Conservation (phyloP, 2,797 vertebrate species). For the Amblyraja radiata region DNA sequence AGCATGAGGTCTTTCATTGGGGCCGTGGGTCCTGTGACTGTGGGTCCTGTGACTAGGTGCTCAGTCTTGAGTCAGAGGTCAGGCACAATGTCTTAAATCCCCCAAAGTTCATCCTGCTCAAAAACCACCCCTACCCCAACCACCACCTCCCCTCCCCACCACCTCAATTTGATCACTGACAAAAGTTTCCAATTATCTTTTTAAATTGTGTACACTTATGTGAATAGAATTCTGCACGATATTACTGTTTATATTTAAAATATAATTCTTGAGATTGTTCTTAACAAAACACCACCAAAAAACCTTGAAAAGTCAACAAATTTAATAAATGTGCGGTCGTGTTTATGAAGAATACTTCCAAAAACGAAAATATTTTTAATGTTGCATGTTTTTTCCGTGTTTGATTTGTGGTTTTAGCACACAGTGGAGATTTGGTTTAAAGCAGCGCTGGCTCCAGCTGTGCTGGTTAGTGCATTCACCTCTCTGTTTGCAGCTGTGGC, state of each 20-base stretch:
- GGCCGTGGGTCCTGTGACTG: background rate
- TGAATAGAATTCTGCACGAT: slow-evolving; percentile 4
- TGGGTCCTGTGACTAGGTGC: background rate
- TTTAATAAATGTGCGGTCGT: slow-evolving; percentile 1
- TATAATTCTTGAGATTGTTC: background rate
- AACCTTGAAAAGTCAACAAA: background rate
- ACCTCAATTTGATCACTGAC: background rate
- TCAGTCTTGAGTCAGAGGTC: background rate
- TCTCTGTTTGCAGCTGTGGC: background rate
- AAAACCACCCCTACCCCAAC: no score
- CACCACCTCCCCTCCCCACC: no score
- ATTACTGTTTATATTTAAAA: slow-evolving; percentile 16
- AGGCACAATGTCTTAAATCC: background rate
- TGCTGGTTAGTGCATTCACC: background rate
- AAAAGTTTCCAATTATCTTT: background rate
- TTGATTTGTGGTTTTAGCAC: slow-evolving; percentile 13
- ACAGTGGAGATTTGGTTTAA: background rate
- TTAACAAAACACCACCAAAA: background rate
- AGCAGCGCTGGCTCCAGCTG: background rate
- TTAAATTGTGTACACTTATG: background rate
- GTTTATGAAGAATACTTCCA: background rate
- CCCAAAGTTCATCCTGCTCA: no score
- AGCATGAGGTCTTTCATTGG: background rate
- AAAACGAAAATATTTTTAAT: background rate
- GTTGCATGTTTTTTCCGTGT: slow-evolving; percentile 17